Percentiles rank a stretch among this genome's conserved stretches.
phyloP scores from a whole-genome alignment of 1,140 invertebrate genomes.

The Apis dorsata region DNA sequence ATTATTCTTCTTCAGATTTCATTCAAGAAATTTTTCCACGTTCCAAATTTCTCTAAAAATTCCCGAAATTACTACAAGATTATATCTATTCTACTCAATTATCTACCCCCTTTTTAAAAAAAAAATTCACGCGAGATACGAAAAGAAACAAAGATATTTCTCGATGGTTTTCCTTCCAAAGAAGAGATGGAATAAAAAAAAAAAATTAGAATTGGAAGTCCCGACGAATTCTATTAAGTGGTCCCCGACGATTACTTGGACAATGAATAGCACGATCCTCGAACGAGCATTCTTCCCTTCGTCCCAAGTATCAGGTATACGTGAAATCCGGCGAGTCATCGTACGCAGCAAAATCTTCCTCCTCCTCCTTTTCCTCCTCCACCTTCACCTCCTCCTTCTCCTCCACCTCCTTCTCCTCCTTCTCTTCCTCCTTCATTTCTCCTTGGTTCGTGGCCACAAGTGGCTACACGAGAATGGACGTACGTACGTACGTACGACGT shows the following conservation, averaged over 20 bases:
- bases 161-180: not conserved
- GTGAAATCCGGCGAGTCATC: constrained; percentile 69
- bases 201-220: constrained; percentile 31
- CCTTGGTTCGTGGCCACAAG: not conserved
- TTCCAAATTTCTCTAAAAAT: no score
- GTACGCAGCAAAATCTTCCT: constrained; percentile 45
- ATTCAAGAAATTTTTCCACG: no score
- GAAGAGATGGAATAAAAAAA: no score
- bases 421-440: not conserved
- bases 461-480: constrained; percentile 31
- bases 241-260: constrained; percentile 47
- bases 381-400: not conserved
- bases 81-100: no score
- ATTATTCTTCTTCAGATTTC: no score
- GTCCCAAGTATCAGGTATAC: constrained; percentile 40
- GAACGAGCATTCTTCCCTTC: constrained; percentile 42
- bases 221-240: constrained; percentile 61
- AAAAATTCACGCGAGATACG: not conserved
- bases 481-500: constrained; percentile 28
- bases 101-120: no score
- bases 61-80: no score
- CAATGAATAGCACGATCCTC: constrained; percentile 63
- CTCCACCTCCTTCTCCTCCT: not conserved
- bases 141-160: not conserved
- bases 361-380: not conserved